phyloP scores from a whole-genome alignment of 2,113 vertebrate species.

The Aythya baeri region DNA sequence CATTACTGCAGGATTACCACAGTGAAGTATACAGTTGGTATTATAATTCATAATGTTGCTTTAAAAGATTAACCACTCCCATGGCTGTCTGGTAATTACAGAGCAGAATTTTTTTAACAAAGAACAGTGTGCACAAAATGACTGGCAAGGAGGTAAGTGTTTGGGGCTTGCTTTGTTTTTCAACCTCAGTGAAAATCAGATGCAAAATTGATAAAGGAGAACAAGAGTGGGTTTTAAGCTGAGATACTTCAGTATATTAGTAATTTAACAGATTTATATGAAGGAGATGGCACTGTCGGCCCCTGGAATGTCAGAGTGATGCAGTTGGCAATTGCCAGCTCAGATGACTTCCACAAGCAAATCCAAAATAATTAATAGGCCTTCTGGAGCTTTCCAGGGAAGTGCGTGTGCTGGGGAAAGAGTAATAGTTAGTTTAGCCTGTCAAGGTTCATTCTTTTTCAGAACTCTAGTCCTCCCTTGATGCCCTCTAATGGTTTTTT shows the following conservation, averaged over 20 bases:
- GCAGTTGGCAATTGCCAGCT: conserved; percentile 32
- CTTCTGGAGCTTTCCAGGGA: conserved; percentile 65
- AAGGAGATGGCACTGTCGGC: conserved; percentile 25
- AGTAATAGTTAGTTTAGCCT: conserved; percentile 65
- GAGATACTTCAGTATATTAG: conserved; percentile 36
- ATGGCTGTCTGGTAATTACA: conserved; percentile 68
- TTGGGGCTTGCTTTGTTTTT: conserved; percentile 60
- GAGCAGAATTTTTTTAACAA: conserved; percentile 54
- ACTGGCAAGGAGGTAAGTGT: conserved; percentile 56
- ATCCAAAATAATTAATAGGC: conserved; percentile 70
- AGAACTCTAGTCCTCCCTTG: conserved; percentile 67
- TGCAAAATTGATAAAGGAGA: conserved; percentile 58
- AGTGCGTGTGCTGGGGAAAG: conserved; percentile 17
- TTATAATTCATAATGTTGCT: conserved; percentile 78
- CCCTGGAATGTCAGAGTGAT: conserved; percentile 48
- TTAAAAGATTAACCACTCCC: conserved; percentile 79
- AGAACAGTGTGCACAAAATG: conserved; percentile 9
- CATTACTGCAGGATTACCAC: conserved; percentile 74
- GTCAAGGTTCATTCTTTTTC: conserved; percentile 76
- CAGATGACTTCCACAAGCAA: conserved; percentile 34
- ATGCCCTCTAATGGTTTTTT: conserved; percentile 76
- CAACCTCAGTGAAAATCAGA: conserved; percentile 44
- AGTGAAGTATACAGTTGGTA: conserved; percentile 74
- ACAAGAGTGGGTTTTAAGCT: background rate
- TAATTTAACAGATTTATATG: conserved; percentile 45